phyloP scores from a whole-genome alignment of 2,888 invertebrate genomes.

The Monoplex corrugatus region DNA sequence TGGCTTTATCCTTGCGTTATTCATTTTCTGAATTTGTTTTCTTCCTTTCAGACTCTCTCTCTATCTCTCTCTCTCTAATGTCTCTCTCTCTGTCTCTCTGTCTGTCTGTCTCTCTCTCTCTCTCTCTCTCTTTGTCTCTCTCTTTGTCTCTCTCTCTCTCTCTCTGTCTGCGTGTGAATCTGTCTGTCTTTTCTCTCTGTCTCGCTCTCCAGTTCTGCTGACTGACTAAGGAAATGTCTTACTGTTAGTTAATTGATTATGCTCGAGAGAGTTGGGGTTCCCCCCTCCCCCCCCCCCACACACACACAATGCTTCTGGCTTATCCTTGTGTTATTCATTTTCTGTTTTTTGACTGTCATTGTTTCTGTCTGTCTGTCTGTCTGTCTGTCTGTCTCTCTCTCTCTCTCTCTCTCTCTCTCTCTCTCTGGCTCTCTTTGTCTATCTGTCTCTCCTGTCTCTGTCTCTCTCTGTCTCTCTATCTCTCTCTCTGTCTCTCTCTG shows the following conservation, averaged over 20 bases:
- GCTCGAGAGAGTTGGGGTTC: too few species aligned
- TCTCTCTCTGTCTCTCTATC: not conserved
- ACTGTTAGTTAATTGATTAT: too few species aligned
- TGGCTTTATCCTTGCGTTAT: too few species aligned
- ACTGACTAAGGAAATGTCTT: too few species aligned
- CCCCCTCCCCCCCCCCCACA: too few species aligned
- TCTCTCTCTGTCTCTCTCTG: not conserved
- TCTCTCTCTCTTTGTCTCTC: not conserved
- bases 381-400: not conserved
- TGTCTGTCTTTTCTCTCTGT: not conserved
- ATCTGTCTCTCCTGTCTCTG: too few species aligned
- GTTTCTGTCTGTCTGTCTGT: not conserved
- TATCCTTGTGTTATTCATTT: too few species aligned
- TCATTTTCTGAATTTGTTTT: too few species aligned
- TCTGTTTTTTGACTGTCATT: too few species aligned
- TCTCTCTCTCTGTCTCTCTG: not conserved
- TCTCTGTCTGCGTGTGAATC: too few species aligned
- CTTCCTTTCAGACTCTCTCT: not conserved
- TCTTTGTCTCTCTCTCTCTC: not conserved
- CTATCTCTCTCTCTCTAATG: not conserved
- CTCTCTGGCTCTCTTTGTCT: not conserved
- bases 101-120: not conserved
- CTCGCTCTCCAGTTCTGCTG: not conserved
- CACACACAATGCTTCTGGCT: too few species aligned
- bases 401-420: not conserved